Evolutionary conservation across 2,888 invertebrate genomes (phyloP).

Genomic region (Epistrophe grossulariae): DNA sequence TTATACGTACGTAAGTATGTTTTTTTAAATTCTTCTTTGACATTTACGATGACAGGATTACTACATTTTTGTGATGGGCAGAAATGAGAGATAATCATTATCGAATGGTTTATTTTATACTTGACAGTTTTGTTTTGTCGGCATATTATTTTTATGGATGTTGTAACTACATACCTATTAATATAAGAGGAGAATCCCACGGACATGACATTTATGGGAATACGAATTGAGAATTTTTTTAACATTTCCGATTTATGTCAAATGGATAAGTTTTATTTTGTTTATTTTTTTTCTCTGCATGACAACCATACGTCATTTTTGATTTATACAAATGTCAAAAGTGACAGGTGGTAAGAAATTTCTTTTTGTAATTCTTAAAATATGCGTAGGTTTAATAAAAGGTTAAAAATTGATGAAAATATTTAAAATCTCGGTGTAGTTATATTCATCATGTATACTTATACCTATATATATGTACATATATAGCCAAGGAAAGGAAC

Average conservation of each 20-base stretch:
- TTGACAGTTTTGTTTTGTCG: conserved; percentile 51
- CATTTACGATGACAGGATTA: conserved; percentile 70
- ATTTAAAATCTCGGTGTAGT: too few species aligned
- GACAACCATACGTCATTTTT: conserved; percentile 22
- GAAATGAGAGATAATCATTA: conserved; percentile 61
- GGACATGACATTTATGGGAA: conserved; percentile 19
- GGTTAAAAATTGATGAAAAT: too few species aligned
- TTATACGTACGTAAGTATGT: conserved; percentile 22
- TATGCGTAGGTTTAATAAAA: background rate
- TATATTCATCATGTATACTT: too few species aligned
- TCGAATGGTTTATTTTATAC: conserved; percentile 42
- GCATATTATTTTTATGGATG: background rate
- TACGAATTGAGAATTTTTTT: background rate
- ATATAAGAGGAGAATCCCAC: conserved; percentile 39
- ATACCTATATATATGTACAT: too few species aligned
- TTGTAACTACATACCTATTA: background rate
- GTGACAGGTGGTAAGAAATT: background rate
- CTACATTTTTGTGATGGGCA: conserved; percentile 54
- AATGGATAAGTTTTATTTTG: background rate
- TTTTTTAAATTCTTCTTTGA: conserved; percentile 48
- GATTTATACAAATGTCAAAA: conserved; percentile 23
- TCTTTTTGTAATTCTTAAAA: background rate
- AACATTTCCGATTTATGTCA: background rate
- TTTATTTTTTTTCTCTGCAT: background rate
- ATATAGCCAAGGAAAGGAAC: too few species aligned